A percentile compares a stretch with the other conserved stretches of the same genome.
Evolutionary conservation across 2,888 invertebrate genomes (phyloP).

Genomic region (Gisinianus flammeolus): DNA sequence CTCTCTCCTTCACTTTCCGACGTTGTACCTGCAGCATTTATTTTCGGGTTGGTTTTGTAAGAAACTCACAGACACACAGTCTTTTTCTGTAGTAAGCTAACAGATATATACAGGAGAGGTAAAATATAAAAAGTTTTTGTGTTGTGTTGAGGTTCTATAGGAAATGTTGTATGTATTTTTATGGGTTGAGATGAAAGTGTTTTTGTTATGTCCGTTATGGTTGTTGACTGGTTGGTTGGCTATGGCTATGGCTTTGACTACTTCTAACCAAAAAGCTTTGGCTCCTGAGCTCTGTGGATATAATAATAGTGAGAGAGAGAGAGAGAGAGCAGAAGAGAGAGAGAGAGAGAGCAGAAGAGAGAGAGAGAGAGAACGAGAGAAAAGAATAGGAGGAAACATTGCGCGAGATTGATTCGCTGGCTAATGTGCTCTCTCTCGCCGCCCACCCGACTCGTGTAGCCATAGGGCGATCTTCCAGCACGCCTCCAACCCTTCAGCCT

Average conservation of each 20-base stretch:
- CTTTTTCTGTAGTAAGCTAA: not conserved
- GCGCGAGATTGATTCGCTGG: constrained; percentile 58
- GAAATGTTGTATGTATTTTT: too few species aligned
- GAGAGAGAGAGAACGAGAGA: constrained; percentile 26
- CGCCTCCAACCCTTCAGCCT: constrained; percentile 53
- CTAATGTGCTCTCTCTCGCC: constrained; percentile 55
- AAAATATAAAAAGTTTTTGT: too few species aligned
- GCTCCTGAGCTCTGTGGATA: too few species aligned
- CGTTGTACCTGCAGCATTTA: not conserved
- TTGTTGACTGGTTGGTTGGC: not conserved
- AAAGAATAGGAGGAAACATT: constrained; percentile 42
- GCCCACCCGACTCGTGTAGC: constrained; percentile 55
- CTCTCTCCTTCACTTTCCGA: not conserved
- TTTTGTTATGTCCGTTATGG: not conserved
- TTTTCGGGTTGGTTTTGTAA: too few species aligned
- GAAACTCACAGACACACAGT: too few species aligned
- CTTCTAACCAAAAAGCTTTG: too few species aligned
- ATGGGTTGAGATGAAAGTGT: not conserved
- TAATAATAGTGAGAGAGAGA: not conserved
- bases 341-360: constrained; percentile 33
- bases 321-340: constrained; percentile 2
- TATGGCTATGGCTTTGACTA: too few species aligned
- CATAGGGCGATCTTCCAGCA: constrained; percentile 56
- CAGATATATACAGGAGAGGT: too few species aligned
- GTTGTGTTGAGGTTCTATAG: too few species aligned